phyloP scores from a whole-genome alignment of 2,113 vertebrate genomes.

The Tapirus terrestris region DNA sequence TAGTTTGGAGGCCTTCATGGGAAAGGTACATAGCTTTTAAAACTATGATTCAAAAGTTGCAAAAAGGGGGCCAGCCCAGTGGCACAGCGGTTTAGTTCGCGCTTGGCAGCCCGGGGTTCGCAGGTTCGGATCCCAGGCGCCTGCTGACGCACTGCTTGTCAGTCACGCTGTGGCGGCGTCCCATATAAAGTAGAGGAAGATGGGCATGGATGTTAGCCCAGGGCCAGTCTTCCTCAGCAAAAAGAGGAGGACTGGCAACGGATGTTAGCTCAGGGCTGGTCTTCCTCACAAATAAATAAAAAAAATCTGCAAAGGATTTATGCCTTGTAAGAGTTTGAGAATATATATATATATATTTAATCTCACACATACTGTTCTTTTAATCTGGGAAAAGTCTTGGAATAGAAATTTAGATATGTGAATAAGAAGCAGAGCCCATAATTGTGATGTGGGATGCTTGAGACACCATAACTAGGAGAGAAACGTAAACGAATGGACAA shows the following conservation, averaged over 20 bases:
- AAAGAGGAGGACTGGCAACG: no score
- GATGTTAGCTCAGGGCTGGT: no score
- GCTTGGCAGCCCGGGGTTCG: no score
- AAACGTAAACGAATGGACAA: background rate
- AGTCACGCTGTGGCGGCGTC: no score
- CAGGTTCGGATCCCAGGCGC: no score
- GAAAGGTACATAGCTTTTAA: background rate
- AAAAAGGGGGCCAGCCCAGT: background rate
- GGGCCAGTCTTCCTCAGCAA: no score
- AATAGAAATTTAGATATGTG: background rate
- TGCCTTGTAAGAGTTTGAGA: background rate
- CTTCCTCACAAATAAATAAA: no score
- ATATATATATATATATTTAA: no score
- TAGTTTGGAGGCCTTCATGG: background rate
- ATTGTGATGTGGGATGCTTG: background rate
- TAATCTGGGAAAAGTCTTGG: background rate
- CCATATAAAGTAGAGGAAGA: no score
- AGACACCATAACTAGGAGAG: background rate
- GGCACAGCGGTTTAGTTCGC: no score
- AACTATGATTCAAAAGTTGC: constrained; percentile 3
- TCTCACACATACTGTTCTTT: background rate
- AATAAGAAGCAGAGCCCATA: background rate
- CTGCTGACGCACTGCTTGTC: no score
- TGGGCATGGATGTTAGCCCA: no score
- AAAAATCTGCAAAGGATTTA: background rate